Evolutionary conservation across 1,140 invertebrate genomes (phyloP), one percentile per base, ranked within the genome.

Genomic region (Planococcus citri): DNA sequence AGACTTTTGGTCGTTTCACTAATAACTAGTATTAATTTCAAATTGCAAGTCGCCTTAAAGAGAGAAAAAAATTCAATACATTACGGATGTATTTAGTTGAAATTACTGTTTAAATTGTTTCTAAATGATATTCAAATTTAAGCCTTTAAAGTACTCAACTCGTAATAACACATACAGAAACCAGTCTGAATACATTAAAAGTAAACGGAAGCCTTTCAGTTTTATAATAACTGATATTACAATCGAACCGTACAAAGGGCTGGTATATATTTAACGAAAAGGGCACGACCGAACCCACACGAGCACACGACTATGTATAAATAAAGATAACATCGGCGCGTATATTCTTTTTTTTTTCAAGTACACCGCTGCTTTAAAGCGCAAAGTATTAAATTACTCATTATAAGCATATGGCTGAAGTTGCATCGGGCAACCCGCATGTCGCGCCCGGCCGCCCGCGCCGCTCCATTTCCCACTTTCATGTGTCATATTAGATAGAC

Each of bases 191-290:
- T 33, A 20, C n/a, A n/a, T 51, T 51, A 20, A 9, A 9, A 51
- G 17, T 51, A n/a, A 9, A 51, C 41, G 17, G 41, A 51, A 51
- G 41, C 41, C 41, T 51, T 51, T 17, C 41, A 51, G 17, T 51
- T 51, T 51, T 20, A 20, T 51, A 51, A 51, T 51, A 51, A 51
- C 41, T 51, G 41, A 51, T 51, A 51, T 51, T 51, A 51, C 41
- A 14, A 51, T 51, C 41, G n/a, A 51, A 51, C 41, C n/a, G 41
- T n/a, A 51, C 41, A 20, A 20, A 51, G 17, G 41, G 41, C 41
- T 51, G 6, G 10, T 20, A 20, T 51, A 20, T 51, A 51, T 51
- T 9, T 17, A 51, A 51, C 12, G 29, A 33, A 3, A 51, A 51
- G 41, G 41, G 41, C 41, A 51, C 41, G n/a, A 20, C n/a, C 41